Conservation (phyloP, 2,797 vertebrate species). For the Artibeus lituratus region DNA sequence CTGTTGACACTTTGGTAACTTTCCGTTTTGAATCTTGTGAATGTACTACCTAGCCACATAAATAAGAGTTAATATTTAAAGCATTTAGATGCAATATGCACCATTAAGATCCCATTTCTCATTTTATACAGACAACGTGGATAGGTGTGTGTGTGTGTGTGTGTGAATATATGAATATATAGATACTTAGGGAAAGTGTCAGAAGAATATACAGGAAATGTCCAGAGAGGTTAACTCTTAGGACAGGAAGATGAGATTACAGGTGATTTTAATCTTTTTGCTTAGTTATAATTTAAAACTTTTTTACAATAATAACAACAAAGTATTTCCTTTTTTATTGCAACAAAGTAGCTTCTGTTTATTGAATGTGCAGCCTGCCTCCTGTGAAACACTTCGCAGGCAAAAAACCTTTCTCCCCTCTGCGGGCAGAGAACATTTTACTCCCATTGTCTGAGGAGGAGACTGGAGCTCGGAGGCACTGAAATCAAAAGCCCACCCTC, state of each 20-base stretch:
- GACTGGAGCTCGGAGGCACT: not conserved
- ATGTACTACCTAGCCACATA: not conserved
- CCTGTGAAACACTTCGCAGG: not conserved
- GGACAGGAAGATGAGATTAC: not conserved
- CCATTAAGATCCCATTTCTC: not conserved
- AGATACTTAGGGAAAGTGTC: not conserved
- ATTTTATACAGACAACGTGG: not conserved
- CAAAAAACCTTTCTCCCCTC: not conserved
- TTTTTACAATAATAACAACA: not conserved
- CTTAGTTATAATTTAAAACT: not conserved
- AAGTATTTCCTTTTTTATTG: not conserved
- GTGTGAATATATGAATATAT: too few species aligned
- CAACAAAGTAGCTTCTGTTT: not conserved
- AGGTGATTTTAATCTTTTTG: not conserved
- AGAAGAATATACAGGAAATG: not conserved
- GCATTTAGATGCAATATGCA: not conserved
- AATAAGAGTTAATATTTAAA: not conserved
- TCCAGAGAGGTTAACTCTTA: not conserved
- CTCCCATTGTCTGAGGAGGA: not conserved
- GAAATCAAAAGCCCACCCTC: not conserved
- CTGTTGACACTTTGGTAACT: not conserved
- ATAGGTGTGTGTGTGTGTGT: too few species aligned
- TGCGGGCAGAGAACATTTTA: not conserved
- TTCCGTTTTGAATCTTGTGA: not conserved
- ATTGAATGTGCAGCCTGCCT: not conserved